Evolutionary conservation across 2,797 vertebrate species (phyloP).

Genomic region (Pseudocheirus occidentalis): DNA sequence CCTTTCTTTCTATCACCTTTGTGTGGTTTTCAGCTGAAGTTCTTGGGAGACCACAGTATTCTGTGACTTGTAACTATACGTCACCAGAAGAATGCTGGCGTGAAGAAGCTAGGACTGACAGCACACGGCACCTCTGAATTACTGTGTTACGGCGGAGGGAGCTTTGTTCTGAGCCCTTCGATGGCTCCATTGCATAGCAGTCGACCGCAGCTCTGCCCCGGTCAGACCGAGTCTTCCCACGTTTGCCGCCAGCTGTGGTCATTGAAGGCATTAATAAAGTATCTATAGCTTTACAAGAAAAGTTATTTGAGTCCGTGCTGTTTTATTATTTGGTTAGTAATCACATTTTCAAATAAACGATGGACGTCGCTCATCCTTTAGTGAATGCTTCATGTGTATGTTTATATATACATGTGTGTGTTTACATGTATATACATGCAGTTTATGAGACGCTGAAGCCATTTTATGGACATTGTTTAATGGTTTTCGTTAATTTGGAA

Average conservation of each 20-base stretch:
- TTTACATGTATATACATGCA: neutral
- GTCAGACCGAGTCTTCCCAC: constrained; percentile 6
- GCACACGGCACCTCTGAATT: neutral
- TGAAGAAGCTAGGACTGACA: too few relatives aligned
- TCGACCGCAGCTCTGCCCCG: neutral
- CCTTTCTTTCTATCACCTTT: neutral
- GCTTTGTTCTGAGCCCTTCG: constrained; percentile 34
- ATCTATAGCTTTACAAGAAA: neutral
- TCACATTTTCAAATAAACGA: neutral
- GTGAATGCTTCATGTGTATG: neutral
- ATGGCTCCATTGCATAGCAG: neutral
- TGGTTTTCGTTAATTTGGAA: constrained; percentile 1
- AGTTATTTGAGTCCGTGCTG: neutral
- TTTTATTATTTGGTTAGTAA: neutral
- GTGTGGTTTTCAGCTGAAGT: neutral
- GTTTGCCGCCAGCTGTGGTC: neutral
- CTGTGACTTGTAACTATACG: neutral
- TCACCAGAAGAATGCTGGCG: neutral
- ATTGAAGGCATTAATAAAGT: neutral
- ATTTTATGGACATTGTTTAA: constrained; percentile 34
- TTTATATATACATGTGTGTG: too few relatives aligned
- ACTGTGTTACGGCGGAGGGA: neutral
- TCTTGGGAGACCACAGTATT: neutral
- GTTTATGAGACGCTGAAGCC: constrained; percentile 12
- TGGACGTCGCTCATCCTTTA: neutral